Evolutionary conservation across 2,888 invertebrate species (phyloP), one percentile per base, ranked within the genome.

Genomic region (Microplitis deprimator): DNA sequence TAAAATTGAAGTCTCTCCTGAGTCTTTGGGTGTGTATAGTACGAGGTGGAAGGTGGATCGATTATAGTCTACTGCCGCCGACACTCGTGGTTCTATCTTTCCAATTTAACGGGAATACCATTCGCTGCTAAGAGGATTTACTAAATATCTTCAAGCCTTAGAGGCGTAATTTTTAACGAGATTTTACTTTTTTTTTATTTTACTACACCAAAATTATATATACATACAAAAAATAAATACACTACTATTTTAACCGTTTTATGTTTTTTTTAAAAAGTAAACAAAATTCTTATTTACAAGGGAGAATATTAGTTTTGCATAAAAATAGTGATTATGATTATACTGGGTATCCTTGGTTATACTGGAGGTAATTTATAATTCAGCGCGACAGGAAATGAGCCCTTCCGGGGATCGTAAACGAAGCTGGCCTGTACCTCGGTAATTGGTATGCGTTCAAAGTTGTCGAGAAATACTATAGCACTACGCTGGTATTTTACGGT

Each of bases 91-190:
- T n/a, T 40, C 65, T 76, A 72, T 76, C 39, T 77, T 73, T 68
- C 61, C 68, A 50, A 69, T 77, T 77, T 68, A 73, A 69, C 73
- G 73, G 64, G 65, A 77, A 77, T 77, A 70, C 73, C 64, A 77
- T 73, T 69, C 77, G 69, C 73, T 73, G 69, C 73, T 77, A 77
- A 77, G 73, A 73, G 77, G 77, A 77, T 77, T 77, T 77, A 73
- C 39, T 73, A 64, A 73, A 73, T 71, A 77, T 77, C 69, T 73
- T 73, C 50, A 13, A 61, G 17, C 41, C 77, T 38, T 61, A 60
- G 41, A 68, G 60, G 68, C 68, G 16, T 73, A 61, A 77, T 77
- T 77, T 73, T 73, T 68, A 64, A 61, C 50, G 59, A 40, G 68
- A 39, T 64, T 68, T 69, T 60, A 59, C 72, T 68, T 39, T 13